phyloP scores from a whole-genome alignment of 2,797 vertebrate genomes.

The Sebastes steindachneri region DNA sequence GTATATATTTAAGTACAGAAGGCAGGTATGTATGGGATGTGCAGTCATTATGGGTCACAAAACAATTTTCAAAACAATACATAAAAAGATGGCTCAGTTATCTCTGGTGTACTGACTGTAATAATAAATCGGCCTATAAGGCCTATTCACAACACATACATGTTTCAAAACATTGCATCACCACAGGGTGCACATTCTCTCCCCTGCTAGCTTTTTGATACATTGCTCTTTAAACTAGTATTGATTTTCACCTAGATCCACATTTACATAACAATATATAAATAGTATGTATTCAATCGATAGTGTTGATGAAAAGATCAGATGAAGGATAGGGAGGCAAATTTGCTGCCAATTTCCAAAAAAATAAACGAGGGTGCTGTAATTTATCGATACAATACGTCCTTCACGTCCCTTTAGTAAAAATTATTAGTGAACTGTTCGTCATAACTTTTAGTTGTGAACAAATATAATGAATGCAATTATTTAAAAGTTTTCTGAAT shows the following conservation, averaged over 20 bases:
- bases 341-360: background rate
- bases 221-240: background rate
- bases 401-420: too few relatives aligned
- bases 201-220: background rate
- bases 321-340: background rate
- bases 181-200: slow-evolving; percentile 14
- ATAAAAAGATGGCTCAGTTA: slow-evolving; percentile 12
- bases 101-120: slow-evolving; percentile 30
- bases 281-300: background rate
- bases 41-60: background rate
- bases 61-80: slow-evolving; percentile 11
- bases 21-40: background rate
- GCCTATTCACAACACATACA: slow-evolving; percentile 42
- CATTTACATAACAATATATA: background rate
- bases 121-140: slow-evolving; percentile 26
- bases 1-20: background rate
- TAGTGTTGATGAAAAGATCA: background rate
- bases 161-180: slow-evolving; percentile 30
- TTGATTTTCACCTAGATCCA: background rate
- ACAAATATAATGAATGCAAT: too few relatives aligned
- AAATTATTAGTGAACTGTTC: too few relatives aligned
- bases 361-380: background rate
- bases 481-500: too few relatives aligned
- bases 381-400: too few relatives aligned
- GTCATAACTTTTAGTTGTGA: too few relatives aligned